Percentiles rank a stretch among this genome's conserved stretches.
Conservation (phyloP, 2,888 invertebrate genomes). For the Chrysomela aeneicollis region DNA sequence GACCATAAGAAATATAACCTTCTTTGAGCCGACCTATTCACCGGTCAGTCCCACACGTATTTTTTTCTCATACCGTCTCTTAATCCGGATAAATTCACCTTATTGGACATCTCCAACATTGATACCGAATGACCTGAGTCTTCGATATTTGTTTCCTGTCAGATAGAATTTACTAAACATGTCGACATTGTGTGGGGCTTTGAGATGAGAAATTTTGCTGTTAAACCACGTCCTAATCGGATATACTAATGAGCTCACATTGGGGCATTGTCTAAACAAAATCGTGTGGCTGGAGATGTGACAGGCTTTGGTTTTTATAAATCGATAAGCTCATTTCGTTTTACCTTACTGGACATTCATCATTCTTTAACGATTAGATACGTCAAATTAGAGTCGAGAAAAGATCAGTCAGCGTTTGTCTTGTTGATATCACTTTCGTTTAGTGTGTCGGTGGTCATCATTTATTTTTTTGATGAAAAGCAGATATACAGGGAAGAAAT, state of each 20-base stretch:
- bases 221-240: conserved; percentile 47
- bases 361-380: conserved; percentile 19
- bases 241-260: conserved; percentile 57
- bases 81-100: conserved; percentile 36
- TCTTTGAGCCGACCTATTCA: no score
- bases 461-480: no score
- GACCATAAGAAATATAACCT: no score
- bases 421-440: conserved; percentile 1
- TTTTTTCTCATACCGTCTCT: conserved; percentile 13
- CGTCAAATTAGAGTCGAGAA: conserved; percentile 8
- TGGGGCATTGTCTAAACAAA: conserved; percentile 55
- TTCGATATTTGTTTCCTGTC: conserved; percentile 34
- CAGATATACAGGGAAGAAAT: no score
- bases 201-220: conserved; percentile 9
- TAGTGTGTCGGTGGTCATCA: not conserved
- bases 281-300: conserved; percentile 39
- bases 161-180: conserved; percentile 21
- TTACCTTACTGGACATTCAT: conserved; percentile 14
- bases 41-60: not conserved
- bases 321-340: conserved; percentile 23
- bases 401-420: conserved; percentile 6
- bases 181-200: conserved; percentile 19
- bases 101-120: conserved; percentile 35
- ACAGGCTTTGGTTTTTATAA: conserved; percentile 23
- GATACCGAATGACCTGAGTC: conserved; percentile 23